phyloP scores from a whole-genome alignment of 2,113 vertebrate genomes.

The Oxyruncus cristatus region DNA sequence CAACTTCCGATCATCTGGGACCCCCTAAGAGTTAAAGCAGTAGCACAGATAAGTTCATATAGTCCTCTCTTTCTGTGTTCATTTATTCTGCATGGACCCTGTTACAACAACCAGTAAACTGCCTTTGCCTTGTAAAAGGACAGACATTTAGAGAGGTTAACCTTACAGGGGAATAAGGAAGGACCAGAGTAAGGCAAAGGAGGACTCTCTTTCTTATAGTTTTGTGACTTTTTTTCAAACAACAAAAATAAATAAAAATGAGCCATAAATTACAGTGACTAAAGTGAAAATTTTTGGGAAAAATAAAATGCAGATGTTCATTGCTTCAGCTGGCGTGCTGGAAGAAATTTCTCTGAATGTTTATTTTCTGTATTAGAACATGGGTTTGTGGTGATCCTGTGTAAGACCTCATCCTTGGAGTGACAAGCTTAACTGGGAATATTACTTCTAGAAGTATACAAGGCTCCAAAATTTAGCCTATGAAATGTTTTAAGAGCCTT shows the following conservation, averaged over 20 bases:
- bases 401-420: background rate
- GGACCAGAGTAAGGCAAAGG: background rate
- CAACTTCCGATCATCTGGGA: too few relatives aligned
- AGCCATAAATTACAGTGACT: background rate
- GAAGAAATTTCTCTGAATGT: background rate
- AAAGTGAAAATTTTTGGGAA: background rate
- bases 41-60: background rate
- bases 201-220: background rate
- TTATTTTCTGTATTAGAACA: background rate
- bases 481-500: too few relatives aligned
- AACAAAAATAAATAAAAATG: background rate
- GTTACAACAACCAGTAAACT: background rate
- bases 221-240: accelerated
- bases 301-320: background rate
- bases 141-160: background rate
- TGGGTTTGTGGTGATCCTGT: background rate
- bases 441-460: background rate
- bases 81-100: background rate
- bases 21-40: background rate
- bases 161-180: background rate
- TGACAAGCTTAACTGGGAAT: background rate
- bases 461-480: background rate
- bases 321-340: background rate
- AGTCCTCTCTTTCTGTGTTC: background rate
- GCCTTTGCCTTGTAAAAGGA: background rate